Evolutionary conservation across 2,888 invertebrate genomes (phyloP).

Genomic region (Petrolisthes manimaculis): DNA sequence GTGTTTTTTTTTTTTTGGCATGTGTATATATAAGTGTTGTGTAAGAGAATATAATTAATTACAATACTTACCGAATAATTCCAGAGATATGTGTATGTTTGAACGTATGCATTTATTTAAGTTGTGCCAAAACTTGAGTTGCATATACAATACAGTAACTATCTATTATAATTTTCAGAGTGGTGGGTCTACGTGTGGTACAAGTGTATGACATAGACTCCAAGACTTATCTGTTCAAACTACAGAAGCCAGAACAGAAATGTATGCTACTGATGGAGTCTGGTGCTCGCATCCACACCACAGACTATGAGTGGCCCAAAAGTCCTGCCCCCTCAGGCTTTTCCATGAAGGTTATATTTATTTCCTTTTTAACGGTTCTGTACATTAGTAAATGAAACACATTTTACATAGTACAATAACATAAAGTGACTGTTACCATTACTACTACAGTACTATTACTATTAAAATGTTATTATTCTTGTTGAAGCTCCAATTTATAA

Average conservation of each 20-base stretch:
- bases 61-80: background rate
- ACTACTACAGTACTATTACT: too few species aligned
- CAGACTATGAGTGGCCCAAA: conserved; percentile 98
- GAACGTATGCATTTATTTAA: background rate
- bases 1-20: too few species aligned
- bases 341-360: conserved; percentile 87
- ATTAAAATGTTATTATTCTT: too few species aligned
- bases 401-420: too few species aligned
- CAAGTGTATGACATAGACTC: conserved; percentile 98
- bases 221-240: conserved; percentile 88
- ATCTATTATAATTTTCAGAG: conserved; percentile 72
- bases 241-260: conserved; percentile 79
- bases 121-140: background rate
- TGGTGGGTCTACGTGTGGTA: conserved; percentile 91
- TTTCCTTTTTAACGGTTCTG: background rate
- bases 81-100: background rate
- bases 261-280: conserved; percentile 91
- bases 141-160: background rate
- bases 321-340: conserved; percentile 79
- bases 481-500: too few species aligned
- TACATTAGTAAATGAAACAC: too few species aligned
- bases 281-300: conserved; percentile 92
- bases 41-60: too few species aligned
- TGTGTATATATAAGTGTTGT: too few species aligned
- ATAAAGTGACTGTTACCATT: too few species aligned